phyloP scores from a whole-genome alignment of 1,140 invertebrate genomes.

The Dreissena rostriformis region DNA sequence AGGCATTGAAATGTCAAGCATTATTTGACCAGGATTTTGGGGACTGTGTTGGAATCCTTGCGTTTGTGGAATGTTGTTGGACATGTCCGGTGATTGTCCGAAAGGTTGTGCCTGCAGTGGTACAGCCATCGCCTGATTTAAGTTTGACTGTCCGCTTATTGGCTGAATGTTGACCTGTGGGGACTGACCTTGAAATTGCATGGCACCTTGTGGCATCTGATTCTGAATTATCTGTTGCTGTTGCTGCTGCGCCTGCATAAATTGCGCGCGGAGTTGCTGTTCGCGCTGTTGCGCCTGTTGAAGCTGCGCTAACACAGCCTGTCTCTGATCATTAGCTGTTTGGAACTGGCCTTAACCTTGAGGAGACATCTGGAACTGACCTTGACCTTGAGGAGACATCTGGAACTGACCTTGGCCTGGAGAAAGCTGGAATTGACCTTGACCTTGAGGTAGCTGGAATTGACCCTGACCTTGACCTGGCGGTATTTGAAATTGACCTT shows the following conservation, averaged over 20 bases:
- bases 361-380: not conserved
- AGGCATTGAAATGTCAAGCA: too few species aligned
- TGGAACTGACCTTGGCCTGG: too few species aligned
- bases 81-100: not conserved
- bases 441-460: not conserved
- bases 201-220: not conserved
- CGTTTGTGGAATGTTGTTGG: too few species aligned
- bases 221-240: conserved; percentile 5
- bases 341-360: not conserved
- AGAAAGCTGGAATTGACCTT: too few species aligned
- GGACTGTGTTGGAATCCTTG: too few species aligned
- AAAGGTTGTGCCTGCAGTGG: not conserved
- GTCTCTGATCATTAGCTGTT: not conserved
- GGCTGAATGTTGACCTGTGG: not conserved
- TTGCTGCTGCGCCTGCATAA: conserved; percentile 8
- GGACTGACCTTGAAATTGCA: not conserved
- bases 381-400: not conserved
- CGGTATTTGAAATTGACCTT: too few species aligned
- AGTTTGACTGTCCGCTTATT: not conserved
- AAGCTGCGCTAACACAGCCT: not conserved
- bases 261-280: conserved; percentile 5
- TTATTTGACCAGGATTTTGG: too few species aligned
- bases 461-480: too few species aligned
- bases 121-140: not conserved
- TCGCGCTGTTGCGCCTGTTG: conserved; percentile 7